Percentiles rank a stretch among this genome's conserved stretches.
These are phyloP conservation scores for Stictocephala bisonia DNA, from an alignment of 2,888 invertebrate genomes.

Conservation along the genomic window DNA sequence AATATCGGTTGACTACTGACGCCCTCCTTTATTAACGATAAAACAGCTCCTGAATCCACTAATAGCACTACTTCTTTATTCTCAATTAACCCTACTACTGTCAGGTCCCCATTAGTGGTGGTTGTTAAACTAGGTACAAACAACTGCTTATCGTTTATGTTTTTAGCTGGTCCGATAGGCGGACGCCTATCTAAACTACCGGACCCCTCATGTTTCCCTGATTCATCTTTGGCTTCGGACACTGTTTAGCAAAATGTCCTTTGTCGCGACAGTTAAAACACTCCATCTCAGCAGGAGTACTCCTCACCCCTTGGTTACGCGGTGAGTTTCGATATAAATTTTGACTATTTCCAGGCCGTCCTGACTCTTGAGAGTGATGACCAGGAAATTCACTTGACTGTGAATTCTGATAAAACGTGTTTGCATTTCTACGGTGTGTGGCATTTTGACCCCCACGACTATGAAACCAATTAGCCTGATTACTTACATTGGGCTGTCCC, in stretches of 20 bases:
- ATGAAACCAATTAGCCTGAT: too few relatives aligned
- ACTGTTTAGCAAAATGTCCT: neutral
- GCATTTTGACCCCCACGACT: neutral
- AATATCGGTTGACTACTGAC: slow-evolving; percentile 1
- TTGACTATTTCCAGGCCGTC: neutral
- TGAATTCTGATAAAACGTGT: too few relatives aligned
- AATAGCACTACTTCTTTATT: neutral
- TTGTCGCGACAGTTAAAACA: neutral
- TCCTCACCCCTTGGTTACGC: neutral
- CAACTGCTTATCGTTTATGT: neutral
- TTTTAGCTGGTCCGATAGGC: slow-evolving; percentile 3
- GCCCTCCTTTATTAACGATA: neutral
- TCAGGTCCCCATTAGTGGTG: slow-evolving; percentile 21
- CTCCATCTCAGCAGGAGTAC: neutral
- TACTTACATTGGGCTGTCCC: too few relatives aligned
- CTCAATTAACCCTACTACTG: slow-evolving; percentile 1
- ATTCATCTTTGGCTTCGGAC: neutral
- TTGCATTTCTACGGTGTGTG: neutral
- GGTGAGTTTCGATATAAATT: too few relatives aligned
- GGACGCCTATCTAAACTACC: slow-evolving; percentile 2
- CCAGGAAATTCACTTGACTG: too few relatives aligned
- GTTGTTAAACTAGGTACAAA: neutral
- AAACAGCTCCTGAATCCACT: neutral
- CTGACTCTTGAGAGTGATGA: neutral
- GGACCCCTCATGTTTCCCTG: slow-evolving; percentile 8